Evolutionary conservation across 1,140 invertebrate genomes (phyloP), one percentile per base, ranked within the genome.

Genomic region (Drosophila ogumai): DNA sequence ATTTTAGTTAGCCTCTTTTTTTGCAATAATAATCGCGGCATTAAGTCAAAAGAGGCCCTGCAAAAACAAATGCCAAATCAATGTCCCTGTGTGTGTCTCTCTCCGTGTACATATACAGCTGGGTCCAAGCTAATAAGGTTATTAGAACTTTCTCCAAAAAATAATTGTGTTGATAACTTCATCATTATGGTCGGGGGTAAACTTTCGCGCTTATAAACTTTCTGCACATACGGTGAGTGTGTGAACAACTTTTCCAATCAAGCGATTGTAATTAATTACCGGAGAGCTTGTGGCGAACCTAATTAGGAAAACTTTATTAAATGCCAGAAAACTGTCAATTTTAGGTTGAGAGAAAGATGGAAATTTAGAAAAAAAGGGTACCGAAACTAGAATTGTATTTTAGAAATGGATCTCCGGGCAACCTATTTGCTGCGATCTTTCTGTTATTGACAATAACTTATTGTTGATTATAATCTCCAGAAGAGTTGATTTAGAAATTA

Each of bases 51-150:
- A 68, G 68, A 69, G 66, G 60, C 47, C 52, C 60, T 58, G 75
- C 75, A 64, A 59, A 56, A 84, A 82, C 77, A 80, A 86, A 71
- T 66, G 65, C 56, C 59, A 75, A 85, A 85, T 81, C 81, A 85
- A 85, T 85, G 82, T 69, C 65, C 49, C 61, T 46, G 64, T 57
- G 49, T 56, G 52, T 55, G 46, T 55, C 46, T 64, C 38, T 52
- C 32, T 41, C 41, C 25, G 25, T 19, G 9, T 34, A n/a, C 22
- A 36, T 22, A 6, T n/a, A 55, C 52, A 54, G 13, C 19, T 38
- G 34, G 8, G 52, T 38, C 52, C 52, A 55, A 38, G 34, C 36
- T 55, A 55, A 55, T 55, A 55, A 55, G 52, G 52, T 55, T 55
- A 55, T 55, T 38, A 55, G 19, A 55, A 55, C 52, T 55, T 55